These are phyloP conservation scores for Omphaloscelis lunosa DNA, from an alignment of 2,888 invertebrate species.

Conservation along the genomic window DNA sequence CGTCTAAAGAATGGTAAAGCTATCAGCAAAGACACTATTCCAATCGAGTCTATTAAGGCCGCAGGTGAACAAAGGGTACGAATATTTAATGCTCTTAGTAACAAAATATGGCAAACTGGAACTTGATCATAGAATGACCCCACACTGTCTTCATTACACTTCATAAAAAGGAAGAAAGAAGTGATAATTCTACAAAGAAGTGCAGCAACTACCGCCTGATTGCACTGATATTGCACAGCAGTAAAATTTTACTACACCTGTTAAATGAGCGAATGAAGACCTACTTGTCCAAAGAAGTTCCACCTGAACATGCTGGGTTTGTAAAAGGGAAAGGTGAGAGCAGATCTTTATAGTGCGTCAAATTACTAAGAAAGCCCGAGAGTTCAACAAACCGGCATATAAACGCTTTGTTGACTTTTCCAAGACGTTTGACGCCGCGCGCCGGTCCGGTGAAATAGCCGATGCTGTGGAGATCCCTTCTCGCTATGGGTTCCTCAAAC, in stretches of 20 bases:
- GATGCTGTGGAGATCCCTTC: background rate
- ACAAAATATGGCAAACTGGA: no score
- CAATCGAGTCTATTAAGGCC: no score
- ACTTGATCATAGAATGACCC: no score
- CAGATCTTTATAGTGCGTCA: background rate
- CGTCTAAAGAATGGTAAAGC: background rate
- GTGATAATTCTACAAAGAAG: background rate
- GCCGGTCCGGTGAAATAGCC: background rate
- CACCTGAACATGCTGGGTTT: background rate
- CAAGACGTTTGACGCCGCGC: background rate
- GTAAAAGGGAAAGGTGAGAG: background rate
- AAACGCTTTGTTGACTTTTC: background rate
- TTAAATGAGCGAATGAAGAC: background rate
- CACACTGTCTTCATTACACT: background rate
- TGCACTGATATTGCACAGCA: background rate
- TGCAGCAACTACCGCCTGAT: background rate
- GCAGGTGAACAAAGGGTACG: no score
- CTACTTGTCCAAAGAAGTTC: background rate
- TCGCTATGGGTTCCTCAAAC: background rate
- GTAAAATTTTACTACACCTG: background rate
- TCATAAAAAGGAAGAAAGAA: background rate
- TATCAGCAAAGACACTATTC: background rate
- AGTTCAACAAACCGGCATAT: background rate
- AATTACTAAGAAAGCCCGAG: background rate
- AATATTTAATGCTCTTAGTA: no score